Evolutionary conservation across 2,113 vertebrate species (phyloP).

Genomic region (Prunella himalayana): DNA sequence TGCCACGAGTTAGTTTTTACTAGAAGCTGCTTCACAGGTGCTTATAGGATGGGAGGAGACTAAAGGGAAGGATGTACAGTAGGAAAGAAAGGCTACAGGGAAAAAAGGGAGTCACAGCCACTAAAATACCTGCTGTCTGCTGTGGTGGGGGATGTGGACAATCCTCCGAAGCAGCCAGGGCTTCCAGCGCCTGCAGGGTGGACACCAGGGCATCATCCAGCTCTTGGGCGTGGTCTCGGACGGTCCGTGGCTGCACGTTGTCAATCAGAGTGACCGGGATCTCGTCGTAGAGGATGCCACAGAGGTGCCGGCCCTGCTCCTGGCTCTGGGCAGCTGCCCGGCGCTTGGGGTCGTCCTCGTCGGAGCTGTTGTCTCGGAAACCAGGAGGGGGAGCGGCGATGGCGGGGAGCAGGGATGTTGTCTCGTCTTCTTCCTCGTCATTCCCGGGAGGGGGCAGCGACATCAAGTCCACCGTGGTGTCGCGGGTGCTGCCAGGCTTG

Average conservation of each 20-base stretch:
- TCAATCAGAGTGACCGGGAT: constrained; percentile 95
- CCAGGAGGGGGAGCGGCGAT: constrained; percentile 94
- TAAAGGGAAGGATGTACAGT: background rate
- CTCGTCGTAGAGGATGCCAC: constrained; percentile 80
- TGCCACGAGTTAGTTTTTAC: background rate
- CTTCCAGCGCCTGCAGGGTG: constrained; percentile 95
- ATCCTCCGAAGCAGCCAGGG: constrained; percentile 95
- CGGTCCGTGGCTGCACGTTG: constrained; percentile 87
- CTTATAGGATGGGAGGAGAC: background rate
- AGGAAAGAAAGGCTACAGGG: background rate
- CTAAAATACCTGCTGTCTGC: constrained; percentile 89
- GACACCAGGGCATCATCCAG: constrained; percentile 96
- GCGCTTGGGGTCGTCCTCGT: constrained; percentile 92
- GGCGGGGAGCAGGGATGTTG: constrained; percentile 79
- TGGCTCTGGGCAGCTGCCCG: constrained; percentile 67
- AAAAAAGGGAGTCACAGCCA: background rate
- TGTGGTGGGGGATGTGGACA: constrained; percentile 87
- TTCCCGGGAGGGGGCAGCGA: constrained; percentile 92
- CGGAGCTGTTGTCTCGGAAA: constrained; percentile 96
- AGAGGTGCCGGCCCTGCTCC: constrained; percentile 69
- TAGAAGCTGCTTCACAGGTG: background rate
- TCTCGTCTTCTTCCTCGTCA: constrained; percentile 81
- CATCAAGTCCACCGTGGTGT: constrained; percentile 89
- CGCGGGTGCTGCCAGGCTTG: constrained; percentile 70
- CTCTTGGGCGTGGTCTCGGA: constrained; percentile 94